Base-by-base conservation (phyloP, 2,888 invertebrate species). In the Pristionchus japonicus region DNA sequence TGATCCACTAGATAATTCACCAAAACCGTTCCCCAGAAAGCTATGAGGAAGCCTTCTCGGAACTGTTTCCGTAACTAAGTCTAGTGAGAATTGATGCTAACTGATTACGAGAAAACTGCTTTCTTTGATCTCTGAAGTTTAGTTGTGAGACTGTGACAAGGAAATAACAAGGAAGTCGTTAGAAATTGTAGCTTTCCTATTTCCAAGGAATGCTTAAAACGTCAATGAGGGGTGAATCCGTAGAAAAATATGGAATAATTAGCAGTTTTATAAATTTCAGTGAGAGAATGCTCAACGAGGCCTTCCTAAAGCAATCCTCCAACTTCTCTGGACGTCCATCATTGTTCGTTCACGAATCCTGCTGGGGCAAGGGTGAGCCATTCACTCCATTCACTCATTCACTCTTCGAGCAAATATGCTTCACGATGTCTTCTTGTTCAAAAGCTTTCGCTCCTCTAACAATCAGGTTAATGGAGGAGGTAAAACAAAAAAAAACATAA, bases 281-380 rank as follows among this genome's bases (percentile, higher is more conserved):
- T 31, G 61, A 77, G 9, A 57, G 74, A 6, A 23, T 74, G 34
- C 77, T 86, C 27, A 20, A 47, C 70, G 88, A 88, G 23, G 86
- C 88, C 37, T 88, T 88, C 67, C 49, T 88, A 13, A 31, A 57
- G 37, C 43, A 86, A 23, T 87, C 57, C 31, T 49, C 49, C 31
- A 88, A 88, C 37, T 88, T 88, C 61, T 88, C 88, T 7, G 88
- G 88, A 4, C 88, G 88, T 49, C 88, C 88, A n/a, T 67, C 84
- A 0, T 77, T 88, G 3, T 88, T 88, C 88, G 88, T 88, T 3
- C 88, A 88, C 23, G 85, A 86, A 67, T 88, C 88, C 15, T 88
- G 88, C 61, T 88, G 88, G 88, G 88, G 88, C 34, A 85, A 70
- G 34, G 74, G 74, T 74, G 40, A n/a, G 87, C 0, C 2, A 1